These are phyloP conservation scores for Pseudopleuronectes americanus DNA, from an alignment of 2,797 vertebrate species.

Conservation along the genomic window DNA sequence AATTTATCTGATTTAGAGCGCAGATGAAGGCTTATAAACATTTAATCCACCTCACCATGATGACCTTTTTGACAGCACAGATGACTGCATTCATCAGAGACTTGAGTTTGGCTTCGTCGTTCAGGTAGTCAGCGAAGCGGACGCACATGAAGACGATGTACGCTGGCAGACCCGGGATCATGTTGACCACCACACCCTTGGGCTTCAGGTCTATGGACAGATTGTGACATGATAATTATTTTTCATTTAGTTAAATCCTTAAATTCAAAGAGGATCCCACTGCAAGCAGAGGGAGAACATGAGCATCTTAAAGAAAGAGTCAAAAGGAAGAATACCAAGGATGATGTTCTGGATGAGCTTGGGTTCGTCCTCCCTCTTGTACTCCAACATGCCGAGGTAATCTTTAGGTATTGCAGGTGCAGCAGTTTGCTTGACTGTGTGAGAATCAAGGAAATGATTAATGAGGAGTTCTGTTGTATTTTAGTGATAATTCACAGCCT, in stretches of 20 bases:
- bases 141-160: slow-evolving; percentile 96
- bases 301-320: background rate
- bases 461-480: background rate
- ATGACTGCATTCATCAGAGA: slow-evolving; percentile 91
- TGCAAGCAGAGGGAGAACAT: background rate
- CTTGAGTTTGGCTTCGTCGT: slow-evolving; percentile 90
- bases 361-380: slow-evolving; percentile 89
- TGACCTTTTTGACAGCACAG: slow-evolving; percentile 88
- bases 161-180: slow-evolving; percentile 92
- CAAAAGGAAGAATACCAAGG: slow-evolving; percentile 83
- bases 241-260: background rate
- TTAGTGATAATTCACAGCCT: background rate
- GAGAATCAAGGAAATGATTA: slow-evolving; percentile 27
- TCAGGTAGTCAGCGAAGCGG: slow-evolving; percentile 92
- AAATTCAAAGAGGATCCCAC: background rate
- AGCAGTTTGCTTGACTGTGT: slow-evolving; percentile 81
- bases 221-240: background rate
- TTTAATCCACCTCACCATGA: slow-evolving; percentile 82
- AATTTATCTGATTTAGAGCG: background rate
- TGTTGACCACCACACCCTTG: slow-evolving; percentile 94
- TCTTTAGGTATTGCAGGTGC: slow-evolving; percentile 82
- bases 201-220: slow-evolving; percentile 89
- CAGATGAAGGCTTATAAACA: slow-evolving; percentile 10
- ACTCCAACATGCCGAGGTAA: slow-evolving; percentile 96
- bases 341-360: slow-evolving; percentile 91